These are phyloP conservation scores for Tinea pellionella DNA, from an alignment of 2,888 invertebrate species.

Conservation along the genomic window DNA sequence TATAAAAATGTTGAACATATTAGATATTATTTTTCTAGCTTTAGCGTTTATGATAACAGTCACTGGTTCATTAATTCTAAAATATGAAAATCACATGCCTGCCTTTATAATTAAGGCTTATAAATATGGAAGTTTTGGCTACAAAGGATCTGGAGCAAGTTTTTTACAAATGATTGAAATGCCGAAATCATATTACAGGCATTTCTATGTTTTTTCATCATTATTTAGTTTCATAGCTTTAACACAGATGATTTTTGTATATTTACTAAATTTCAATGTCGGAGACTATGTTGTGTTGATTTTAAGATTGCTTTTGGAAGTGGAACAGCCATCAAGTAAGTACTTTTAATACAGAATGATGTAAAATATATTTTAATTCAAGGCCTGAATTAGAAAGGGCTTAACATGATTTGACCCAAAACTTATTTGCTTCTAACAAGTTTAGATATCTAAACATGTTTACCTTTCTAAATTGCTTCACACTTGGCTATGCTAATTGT, in stretches of 20 bases:
- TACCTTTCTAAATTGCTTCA: background rate
- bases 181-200: slow-evolving; percentile 83
- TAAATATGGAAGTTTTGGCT: slow-evolving; percentile 80
- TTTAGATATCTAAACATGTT: background rate
- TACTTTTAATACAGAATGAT: slow-evolving; percentile 17
- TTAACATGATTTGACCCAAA: background rate
- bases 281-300: slow-evolving; percentile 54
- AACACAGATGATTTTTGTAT: slow-evolving; percentile 56
- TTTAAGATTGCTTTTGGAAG: slow-evolving; percentile 57
- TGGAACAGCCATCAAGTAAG: slow-evolving; percentile 63
- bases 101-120: slow-evolving; percentile 72
- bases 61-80: slow-evolving; percentile 72
- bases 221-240: slow-evolving; percentile 63
- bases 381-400: background rate
- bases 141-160: slow-evolving; percentile 59
- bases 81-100: slow-evolving; percentile 75
- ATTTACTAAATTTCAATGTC: slow-evolving; percentile 53
- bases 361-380: background rate
- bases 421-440: too few species aligned
- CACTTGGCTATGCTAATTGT: too few species aligned
- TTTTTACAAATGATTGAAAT: slow-evolving; percentile 70
- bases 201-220: slow-evolving; percentile 82
- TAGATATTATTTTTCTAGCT: slow-evolving; percentile 53
- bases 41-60: slow-evolving; percentile 57
- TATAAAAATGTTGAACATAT: slow-evolving; percentile 41